These are phyloP conservation scores for Operophtera brumata DNA, from an alignment of 2,888 invertebrate species.

Conservation along the genomic window DNA sequence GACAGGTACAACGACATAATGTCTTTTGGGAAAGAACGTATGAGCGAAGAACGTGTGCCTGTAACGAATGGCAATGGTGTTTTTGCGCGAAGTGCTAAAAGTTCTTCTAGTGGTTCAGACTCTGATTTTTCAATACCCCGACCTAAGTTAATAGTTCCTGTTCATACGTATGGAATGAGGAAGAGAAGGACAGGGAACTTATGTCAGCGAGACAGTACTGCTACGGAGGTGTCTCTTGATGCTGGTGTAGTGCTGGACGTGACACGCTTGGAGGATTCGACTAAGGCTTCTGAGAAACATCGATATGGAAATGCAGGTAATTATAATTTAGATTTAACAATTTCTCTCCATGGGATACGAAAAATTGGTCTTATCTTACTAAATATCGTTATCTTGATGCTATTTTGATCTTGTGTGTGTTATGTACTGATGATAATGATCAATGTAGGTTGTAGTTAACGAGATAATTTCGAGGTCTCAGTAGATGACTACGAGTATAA, in stretches of 20 bases:
- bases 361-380: conserved; percentile 16
- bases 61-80: conserved; percentile 55
- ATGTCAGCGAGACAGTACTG: conserved; percentile 71
- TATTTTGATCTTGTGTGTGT: conserved; percentile 48
- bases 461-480: conserved; percentile 42
- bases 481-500: conserved; percentile 35
- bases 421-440: conserved; percentile 50
- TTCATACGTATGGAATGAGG: conserved; percentile 91
- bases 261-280: conserved; percentile 58
- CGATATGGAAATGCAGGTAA: conserved; percentile 65
- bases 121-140: conserved; percentile 91
- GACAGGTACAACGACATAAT: conserved; percentile 72
- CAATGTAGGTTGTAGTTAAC: conserved; percentile 43
- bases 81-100: conserved; percentile 71
- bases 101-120: conserved; percentile 78
- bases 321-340: conserved; percentile 14
- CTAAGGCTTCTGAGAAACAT: conserved; percentile 48
- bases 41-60: conserved; percentile 59
- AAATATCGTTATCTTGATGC: conserved; percentile 37
- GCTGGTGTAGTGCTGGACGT: conserved; percentile 71
- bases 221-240: conserved; percentile 68
- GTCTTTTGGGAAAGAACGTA: conserved; percentile 61
- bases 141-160: conserved; percentile 92
- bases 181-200: conserved; percentile 90
- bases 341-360: neutral